Conservation (phyloP, 2,113 vertebrate species). For the Dasyurus viverrinus region DNA sequence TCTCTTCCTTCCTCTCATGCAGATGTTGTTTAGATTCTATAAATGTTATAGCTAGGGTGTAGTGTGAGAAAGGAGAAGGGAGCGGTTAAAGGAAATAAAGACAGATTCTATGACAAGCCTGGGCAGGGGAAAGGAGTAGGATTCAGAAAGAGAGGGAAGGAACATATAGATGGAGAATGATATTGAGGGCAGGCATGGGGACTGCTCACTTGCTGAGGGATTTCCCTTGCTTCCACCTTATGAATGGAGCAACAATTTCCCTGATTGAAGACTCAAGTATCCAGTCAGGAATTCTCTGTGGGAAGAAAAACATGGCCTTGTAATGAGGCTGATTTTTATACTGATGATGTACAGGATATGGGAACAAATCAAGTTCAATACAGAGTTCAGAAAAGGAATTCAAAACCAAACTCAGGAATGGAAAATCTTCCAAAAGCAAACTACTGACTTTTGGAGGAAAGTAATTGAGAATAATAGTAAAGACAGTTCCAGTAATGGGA, state of each 20-base stretch:
- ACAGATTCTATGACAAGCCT: constrained; percentile 47
- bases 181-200: background rate
- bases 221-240: constrained; percentile 6
- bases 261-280: constrained; percentile 24
- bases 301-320: constrained; percentile 16
- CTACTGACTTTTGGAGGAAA: background rate
- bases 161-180: background rate
- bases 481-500: background rate
- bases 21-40: background rate
- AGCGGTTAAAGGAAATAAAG: constrained; percentile 11
- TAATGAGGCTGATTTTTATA: constrained; percentile 16
- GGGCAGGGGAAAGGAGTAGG: constrained; percentile 39
- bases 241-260: constrained; percentile 12
- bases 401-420: background rate
- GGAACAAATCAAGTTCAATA: background rate
- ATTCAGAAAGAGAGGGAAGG: background rate
- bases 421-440: background rate
- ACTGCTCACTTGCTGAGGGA: background rate
- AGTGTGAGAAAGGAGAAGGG: constrained; percentile 51
- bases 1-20: background rate
- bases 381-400: background rate
- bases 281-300: constrained; percentile 18
- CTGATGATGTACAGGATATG: constrained; percentile 7
- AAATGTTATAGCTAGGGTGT: constrained; percentile 24
- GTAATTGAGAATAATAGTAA: background rate